Evolutionary conservation across 2,888 invertebrate species (phyloP).

Genomic region (Oxytorus armatus): DNA sequence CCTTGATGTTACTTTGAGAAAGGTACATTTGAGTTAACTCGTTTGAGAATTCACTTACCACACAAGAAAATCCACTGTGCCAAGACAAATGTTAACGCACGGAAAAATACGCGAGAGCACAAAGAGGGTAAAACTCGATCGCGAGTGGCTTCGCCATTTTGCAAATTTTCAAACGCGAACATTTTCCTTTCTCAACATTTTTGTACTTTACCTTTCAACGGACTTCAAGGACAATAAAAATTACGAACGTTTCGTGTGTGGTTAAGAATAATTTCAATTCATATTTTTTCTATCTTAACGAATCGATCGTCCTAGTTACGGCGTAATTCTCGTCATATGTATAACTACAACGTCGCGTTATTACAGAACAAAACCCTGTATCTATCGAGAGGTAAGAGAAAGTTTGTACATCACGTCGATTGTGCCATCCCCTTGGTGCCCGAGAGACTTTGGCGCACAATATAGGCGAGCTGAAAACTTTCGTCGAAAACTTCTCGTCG

Average conservation of each 20-base stretch:
- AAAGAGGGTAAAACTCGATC: background rate
- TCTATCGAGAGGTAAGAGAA: too few relatives aligned
- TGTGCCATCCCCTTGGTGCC: background rate
- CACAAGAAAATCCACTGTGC: background rate
- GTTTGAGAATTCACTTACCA: background rate
- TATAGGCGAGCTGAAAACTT: constrained; percentile 10
- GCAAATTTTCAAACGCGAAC: background rate
- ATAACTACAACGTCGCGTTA: too few relatives aligned
- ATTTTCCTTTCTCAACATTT: background rate
- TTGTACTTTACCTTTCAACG: too few relatives aligned
- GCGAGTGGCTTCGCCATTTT: background rate
- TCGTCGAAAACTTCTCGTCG: constrained; percentile 34
- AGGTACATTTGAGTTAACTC: constrained; percentile 1
- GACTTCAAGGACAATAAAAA: too few relatives aligned
- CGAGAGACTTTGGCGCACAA: background rate
- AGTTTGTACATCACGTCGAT: too few relatives aligned
- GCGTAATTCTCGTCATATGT: too few relatives aligned
- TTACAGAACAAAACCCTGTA: too few relatives aligned
- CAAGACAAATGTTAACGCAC: background rate
- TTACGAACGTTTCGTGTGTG: too few relatives aligned
- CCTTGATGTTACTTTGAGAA: constrained; percentile 23
- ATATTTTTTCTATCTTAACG: too few relatives aligned
- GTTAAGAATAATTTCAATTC: too few relatives aligned
- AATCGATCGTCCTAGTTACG: too few relatives aligned
- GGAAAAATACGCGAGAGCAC: background rate